Evolutionary conservation across 2,113 vertebrate species (phyloP).

Genomic region (Recurvirostra avosetta): DNA sequence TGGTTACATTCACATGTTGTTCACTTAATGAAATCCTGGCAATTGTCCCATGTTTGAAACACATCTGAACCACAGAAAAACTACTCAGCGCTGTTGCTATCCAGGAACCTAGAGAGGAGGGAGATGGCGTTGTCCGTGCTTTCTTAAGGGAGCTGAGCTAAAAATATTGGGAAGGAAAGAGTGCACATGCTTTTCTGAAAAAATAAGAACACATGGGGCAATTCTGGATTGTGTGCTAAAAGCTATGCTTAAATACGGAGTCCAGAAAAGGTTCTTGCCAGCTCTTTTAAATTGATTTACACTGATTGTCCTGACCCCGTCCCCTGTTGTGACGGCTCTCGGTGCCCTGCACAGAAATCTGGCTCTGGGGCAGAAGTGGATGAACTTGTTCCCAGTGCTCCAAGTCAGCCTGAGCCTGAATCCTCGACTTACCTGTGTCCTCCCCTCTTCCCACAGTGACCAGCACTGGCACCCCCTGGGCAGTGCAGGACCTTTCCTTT

Average conservation of each 20-base stretch:
- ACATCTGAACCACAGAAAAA: constrained; percentile 56
- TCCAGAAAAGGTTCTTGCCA: neutral
- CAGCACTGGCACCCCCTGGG: neutral
- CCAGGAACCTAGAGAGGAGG: constrained; percentile 39
- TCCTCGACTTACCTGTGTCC: neutral
- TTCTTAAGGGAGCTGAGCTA: neutral
- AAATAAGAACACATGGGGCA: neutral
- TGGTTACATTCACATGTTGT: constrained; percentile 63
- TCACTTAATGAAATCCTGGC: constrained; percentile 64
- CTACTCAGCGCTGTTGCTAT: neutral
- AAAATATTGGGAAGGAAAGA: neutral
- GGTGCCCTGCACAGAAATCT: neutral
- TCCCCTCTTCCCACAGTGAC: neutral
- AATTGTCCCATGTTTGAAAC: constrained; percentile 48
- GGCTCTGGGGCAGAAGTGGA: neutral
- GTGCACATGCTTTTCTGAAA: neutral
- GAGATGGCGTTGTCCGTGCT: neutral
- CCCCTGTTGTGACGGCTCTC: neutral
- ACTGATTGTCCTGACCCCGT: neutral
- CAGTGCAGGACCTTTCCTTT: neutral
- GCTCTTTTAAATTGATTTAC: neutral
- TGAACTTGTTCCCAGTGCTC: neutral
- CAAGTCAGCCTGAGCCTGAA: neutral
- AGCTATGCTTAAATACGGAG: neutral
- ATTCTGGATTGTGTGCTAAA: neutral